phyloP scores from a whole-genome alignment of 2,797 vertebrate genomes.

The Botia kubotai region DNA sequence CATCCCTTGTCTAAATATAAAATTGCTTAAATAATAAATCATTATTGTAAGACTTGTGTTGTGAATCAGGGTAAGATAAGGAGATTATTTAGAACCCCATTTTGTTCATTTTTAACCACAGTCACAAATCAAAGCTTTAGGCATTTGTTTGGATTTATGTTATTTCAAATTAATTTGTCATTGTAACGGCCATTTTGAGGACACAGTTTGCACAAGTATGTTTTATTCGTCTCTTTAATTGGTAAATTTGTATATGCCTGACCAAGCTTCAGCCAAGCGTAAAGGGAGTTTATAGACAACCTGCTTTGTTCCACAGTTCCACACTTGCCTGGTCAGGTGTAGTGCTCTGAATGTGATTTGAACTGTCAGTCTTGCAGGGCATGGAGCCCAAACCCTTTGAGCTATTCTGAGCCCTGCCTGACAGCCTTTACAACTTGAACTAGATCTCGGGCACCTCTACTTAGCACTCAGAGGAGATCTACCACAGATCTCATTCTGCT shows the following conservation, averaged over 20 bases:
- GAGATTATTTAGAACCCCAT: too few species aligned
- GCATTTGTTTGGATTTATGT: too few species aligned
- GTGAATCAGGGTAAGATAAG: too few species aligned
- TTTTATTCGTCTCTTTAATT: neutral
- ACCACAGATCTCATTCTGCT: conserved; percentile 22
- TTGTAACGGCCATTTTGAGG: too few species aligned
- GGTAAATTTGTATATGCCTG: neutral
- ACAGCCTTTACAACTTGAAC: conserved; percentile 17
- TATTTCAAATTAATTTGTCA: too few species aligned
- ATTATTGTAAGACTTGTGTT: too few species aligned
- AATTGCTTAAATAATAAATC: too few species aligned
- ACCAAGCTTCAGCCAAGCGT: neutral
- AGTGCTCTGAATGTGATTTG: conserved; percentile 10
- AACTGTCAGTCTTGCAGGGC: neutral
- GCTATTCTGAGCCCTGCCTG: neutral
- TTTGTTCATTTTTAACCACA: too few species aligned
- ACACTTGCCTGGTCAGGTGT: neutral
- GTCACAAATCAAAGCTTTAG: too few species aligned
- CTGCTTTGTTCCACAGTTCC: neutral
- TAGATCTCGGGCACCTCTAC: conserved; percentile 7
- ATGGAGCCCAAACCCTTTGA: conserved; percentile 7
- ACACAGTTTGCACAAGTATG: neutral
- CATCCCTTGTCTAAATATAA: too few species aligned
- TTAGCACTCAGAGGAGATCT: conserved; percentile 27
- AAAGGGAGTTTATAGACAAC: neutral